A percentile compares a stretch with the other conserved stretches of the same genome.
Evolutionary conservation across 2,888 invertebrate genomes (phyloP).

Genomic region (Macaria notata): DNA sequence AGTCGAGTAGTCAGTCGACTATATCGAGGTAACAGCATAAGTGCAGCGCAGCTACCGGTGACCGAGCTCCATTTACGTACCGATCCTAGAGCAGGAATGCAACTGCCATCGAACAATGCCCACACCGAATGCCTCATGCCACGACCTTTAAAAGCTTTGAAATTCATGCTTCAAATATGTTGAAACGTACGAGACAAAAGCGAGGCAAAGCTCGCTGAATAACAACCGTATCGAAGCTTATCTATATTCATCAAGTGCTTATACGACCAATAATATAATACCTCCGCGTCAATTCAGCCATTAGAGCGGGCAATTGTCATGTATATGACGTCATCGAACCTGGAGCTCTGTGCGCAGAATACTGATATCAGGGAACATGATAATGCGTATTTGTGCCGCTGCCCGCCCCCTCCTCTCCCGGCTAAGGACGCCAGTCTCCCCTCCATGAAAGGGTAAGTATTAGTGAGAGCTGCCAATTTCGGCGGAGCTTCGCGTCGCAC

Average conservation of each 20-base stretch:
- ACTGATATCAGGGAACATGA: constrained; percentile 29
- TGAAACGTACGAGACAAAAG: constrained; percentile 19
- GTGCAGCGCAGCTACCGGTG: constrained; percentile 32
- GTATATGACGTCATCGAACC: constrained; percentile 37
- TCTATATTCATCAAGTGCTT: constrained; percentile 30
- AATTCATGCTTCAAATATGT: constrained; percentile 31
- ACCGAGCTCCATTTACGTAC: constrained; percentile 46
- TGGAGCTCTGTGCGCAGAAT: constrained; percentile 35
- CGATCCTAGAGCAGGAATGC: constrained; percentile 50
- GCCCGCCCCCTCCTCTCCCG: constrained; percentile 39
- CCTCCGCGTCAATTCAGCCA: constrained; percentile 23
- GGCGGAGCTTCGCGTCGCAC: constrained; percentile 16
- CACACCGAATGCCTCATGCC: constrained; percentile 28
- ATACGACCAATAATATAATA: constrained; percentile 24
- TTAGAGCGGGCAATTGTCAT: constrained; percentile 25
- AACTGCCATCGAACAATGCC: constrained; percentile 49
- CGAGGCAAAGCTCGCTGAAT: constrained; percentile 10
- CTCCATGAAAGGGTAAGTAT: constrained; percentile 33
- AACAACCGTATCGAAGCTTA: constrained; percentile 18
- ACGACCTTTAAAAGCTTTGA: constrained; percentile 38
- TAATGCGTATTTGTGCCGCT: constrained; percentile 49
- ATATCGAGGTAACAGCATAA: constrained; percentile 35
- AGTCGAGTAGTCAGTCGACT: constrained; percentile 33
- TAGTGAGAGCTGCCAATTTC: constrained; percentile 37
- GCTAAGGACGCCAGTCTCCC: constrained; percentile 20